Percentiles rank a stretch among this genome's conserved stretches.
Conservation (phyloP, 1,140 invertebrate species). For the Metaphire vulgaris region DNA sequence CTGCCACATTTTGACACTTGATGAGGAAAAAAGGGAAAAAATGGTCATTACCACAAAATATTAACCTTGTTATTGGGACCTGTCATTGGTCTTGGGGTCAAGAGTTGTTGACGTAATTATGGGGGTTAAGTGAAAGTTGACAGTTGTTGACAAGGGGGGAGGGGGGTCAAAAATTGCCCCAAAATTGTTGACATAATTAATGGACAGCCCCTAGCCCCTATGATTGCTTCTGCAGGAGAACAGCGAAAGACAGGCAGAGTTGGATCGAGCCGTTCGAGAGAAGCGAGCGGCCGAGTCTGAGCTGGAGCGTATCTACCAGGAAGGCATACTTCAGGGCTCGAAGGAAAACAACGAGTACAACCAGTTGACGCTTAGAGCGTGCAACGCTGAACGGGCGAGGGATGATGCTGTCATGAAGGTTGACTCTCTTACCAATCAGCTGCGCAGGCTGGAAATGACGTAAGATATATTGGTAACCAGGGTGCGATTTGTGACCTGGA, state of each 20-base stretch:
- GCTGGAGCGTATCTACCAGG: constrained; percentile 43
- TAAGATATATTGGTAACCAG: constrained; percentile 31
- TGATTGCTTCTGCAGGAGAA: no score
- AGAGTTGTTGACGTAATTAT: no score
- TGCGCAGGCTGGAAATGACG: constrained; percentile 41
- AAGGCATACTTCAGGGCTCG: constrained; percentile 36
- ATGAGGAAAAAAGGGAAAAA: no score
- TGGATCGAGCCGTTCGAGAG: constrained; percentile 44
- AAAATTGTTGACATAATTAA: no score
- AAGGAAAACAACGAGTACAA: constrained; percentile 41
- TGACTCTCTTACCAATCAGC: constrained; percentile 36
- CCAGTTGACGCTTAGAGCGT: constrained; percentile 41
- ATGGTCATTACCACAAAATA: no score
- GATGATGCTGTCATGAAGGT: constrained; percentile 41
- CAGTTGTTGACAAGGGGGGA: no score
- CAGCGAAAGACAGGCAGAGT: constrained; percentile 40
- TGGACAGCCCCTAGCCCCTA: no score
- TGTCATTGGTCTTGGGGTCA: no score
- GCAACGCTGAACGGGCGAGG: constrained; percentile 42
- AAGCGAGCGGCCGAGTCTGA: constrained; percentile 47
- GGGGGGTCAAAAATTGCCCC: no score
- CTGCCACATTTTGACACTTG: no score
- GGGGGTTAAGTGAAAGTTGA: no score
- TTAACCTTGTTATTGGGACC: no score
- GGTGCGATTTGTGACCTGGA: not conserved